phyloP scores from a whole-genome alignment of 1,140 invertebrate genomes.

The Eufriesea mexicana region DNA sequence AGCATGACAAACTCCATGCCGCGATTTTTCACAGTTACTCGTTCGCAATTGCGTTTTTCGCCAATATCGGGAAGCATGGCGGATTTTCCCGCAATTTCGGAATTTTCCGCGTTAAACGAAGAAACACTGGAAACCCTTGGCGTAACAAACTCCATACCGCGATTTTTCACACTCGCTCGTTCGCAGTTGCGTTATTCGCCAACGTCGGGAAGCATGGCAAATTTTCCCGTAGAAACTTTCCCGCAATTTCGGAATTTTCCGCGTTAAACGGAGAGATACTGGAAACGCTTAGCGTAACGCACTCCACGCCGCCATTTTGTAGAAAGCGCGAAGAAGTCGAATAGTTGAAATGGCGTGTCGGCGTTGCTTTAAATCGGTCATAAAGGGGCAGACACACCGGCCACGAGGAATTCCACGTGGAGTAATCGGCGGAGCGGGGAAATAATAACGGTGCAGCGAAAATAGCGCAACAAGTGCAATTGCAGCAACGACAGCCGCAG shows the following conservation, averaged over 20 bases:
- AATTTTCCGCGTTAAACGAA: no score
- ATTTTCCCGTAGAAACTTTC: neutral
- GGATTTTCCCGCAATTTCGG: neutral
- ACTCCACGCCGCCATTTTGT: no score
- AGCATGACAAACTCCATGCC: no score
- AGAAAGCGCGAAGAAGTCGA: no score
- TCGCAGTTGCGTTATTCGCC: no score
- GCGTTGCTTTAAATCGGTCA: constrained; percentile 23
- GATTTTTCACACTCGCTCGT: neutral
- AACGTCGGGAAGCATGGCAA: neutral
- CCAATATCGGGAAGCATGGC: neutral
- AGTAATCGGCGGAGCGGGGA: constrained; percentile 20
- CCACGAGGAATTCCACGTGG: neutral
- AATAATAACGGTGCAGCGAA: constrained; percentile 58
- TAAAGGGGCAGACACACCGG: neutral
- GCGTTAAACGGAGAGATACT: no score
- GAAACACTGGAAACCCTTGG: no score
- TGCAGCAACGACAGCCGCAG: constrained; percentile 54
- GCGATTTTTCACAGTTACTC: neutral
- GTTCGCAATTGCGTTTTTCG: no score
- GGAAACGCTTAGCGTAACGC: no score
- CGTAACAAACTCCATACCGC: no score
- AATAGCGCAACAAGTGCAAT: constrained; percentile 72
- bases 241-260: no score
- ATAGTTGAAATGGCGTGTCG: neutral